Percentiles rank a stretch among this genome's conserved stretches.
phyloP scores from a whole-genome alignment of 2,113 vertebrate genomes.

The Pleuronectes platessa region DNA sequence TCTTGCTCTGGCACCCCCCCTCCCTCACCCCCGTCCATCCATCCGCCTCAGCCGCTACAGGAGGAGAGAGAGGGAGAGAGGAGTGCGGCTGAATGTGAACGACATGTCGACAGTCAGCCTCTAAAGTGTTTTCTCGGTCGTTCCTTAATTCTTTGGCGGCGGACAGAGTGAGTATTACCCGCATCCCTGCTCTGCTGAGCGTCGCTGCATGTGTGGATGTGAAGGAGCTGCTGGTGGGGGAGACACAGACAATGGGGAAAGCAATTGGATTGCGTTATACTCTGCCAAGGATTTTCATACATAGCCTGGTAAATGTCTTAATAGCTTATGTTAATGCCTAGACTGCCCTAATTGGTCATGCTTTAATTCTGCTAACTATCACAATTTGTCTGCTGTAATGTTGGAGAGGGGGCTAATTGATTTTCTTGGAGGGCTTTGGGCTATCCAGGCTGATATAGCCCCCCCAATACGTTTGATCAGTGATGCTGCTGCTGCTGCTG shows the following conservation, averaged over 20 bases:
- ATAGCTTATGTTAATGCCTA: slow-evolving; percentile 66
- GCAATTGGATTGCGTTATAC: slow-evolving; percentile 74
- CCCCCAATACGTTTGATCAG: slow-evolving; percentile 59
- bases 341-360: slow-evolving; percentile 72
- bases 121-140: slow-evolving; percentile 84
- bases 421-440: slow-evolving; percentile 66
- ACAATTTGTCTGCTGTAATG: slow-evolving; percentile 51
- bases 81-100: slow-evolving; percentile 80
- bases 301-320: slow-evolving; percentile 73
- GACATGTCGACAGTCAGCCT: slow-evolving; percentile 83
- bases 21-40: slow-evolving; percentile 30
- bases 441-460: slow-evolving; percentile 62
- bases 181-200: slow-evolving; percentile 69
- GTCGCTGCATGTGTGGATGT: slow-evolving; percentile 68
- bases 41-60: slow-evolving; percentile 83
- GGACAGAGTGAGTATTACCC: slow-evolving; percentile 82
- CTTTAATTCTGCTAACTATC: slow-evolving; percentile 61
- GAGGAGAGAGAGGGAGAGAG: slow-evolving; percentile 66
- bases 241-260: slow-evolving; percentile 75
- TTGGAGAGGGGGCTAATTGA: slow-evolving; percentile 60
- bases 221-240: slow-evolving; percentile 47
- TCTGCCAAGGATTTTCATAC: slow-evolving; percentile 75
- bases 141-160: slow-evolving; percentile 79
- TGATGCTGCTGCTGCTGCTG: slow-evolving; percentile 64
- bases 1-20: slow-evolving; percentile 16